Conservation (phyloP, 2,888 invertebrate genomes). For the Eupeodes luniger region DNA sequence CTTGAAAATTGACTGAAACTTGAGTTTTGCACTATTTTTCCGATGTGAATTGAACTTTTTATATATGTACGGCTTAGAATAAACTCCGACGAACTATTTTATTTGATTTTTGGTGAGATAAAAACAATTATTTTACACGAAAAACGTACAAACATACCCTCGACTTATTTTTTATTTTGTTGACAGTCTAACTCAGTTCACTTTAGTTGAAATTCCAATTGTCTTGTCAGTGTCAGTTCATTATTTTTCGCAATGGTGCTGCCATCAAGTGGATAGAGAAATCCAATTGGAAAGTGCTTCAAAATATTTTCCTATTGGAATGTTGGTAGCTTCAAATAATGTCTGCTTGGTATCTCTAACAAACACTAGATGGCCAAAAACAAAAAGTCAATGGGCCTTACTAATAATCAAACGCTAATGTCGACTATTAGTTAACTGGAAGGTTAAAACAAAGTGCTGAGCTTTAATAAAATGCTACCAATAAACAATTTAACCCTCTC, state of each 20-base stretch:
- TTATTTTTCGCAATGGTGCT: constrained; percentile 23
- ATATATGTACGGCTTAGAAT: background rate
- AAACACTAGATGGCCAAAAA: background rate
- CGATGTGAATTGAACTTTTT: background rate
- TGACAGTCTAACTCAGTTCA: constrained; percentile 68
- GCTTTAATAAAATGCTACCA: too few relatives aligned
- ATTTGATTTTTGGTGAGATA: constrained; percentile 10
- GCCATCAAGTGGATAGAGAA: constrained; percentile 35
- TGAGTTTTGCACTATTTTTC: constrained; percentile 21
- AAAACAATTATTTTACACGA: constrained; percentile 43
- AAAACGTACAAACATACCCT: constrained; percentile 55
- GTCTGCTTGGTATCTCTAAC: background rate
- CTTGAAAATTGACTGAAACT: constrained; percentile 51
- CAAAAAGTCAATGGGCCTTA: too few relatives aligned
- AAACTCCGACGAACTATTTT: background rate
- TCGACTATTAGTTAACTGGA: too few relatives aligned
- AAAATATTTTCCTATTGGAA: constrained; percentile 28
- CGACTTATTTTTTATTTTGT: constrained; percentile 62
- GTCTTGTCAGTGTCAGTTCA: constrained; percentile 69
- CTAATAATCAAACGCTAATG: too few relatives aligned
- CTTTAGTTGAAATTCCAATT: constrained; percentile 66
- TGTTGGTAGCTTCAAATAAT: constrained; percentile 25
- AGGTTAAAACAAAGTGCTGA: too few relatives aligned
- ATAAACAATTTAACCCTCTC: too few relatives aligned
- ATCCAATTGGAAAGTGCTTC: background rate